Base-by-base conservation (phyloP, 2,113 vertebrate species). In the Pimephales promelas region DNA sequence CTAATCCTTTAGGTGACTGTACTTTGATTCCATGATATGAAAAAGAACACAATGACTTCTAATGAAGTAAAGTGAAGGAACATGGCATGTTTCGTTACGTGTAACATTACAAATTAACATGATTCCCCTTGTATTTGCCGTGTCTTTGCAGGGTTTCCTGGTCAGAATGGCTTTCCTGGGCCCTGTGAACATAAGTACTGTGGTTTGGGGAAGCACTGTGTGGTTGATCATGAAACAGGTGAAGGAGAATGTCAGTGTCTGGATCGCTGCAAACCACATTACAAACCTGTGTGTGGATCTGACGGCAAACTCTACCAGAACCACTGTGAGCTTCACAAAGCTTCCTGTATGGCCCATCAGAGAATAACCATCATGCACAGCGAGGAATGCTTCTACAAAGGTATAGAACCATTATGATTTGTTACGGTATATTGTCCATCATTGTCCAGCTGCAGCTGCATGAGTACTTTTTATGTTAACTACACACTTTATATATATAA, bases 301-400 rank as follows among this genome's bases (percentile, higher is more conserved):
- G 97, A 99, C 14, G 97, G 97, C 47, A 95, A 96, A 87, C 95
- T 97, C 83, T 99, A 99, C 86, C 93, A 95, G 91, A 99, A 98
- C 92, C 97, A 99, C 81, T 99, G 98, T 13, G 96, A 99, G 87
- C 96, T 98, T 16, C 98, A 99, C 88, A 92, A 95, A 49, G 94
- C 96, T 16, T 96, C 97, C n/a, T 99, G 98, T 70, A 86, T 97
- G 87, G 92, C 93, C 85, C 95, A 92, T 54, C 94, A 94, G 66
- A 96, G 94, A 91, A 93, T 99, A 43, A 96, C 96, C 91, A 96
- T 98, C 86, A 93, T 97, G 81, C 98, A 98, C 92, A 96, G 95
- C 0, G 95, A 98, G 88, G 97, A 97, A 87, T 99, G 98, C 87
- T 98, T 98, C 92, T 97, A 98, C 88, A 97, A 96, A 96, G 97